Percentiles rank a stretch among this genome's conserved stretches.
Conservation (phyloP, 2,113 vertebrate genomes). For the Bagarius yarrelli region DNA sequence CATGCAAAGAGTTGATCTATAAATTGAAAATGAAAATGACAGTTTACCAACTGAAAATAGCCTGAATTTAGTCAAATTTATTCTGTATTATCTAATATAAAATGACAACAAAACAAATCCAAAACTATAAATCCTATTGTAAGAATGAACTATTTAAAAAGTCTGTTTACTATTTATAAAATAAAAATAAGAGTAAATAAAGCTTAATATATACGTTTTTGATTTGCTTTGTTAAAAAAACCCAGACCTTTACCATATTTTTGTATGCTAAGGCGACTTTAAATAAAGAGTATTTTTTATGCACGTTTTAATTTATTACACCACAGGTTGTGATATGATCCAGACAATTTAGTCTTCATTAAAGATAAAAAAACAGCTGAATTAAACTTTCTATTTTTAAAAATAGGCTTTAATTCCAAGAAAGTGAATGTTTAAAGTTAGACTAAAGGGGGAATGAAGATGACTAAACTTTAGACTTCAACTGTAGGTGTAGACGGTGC, state of each 20-base stretch:
- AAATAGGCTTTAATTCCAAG: constrained; percentile 28
- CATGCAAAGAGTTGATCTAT: constrained; percentile 4
- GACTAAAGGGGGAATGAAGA: background rate
- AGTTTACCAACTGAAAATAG: background rate
- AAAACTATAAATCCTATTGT: too few species aligned
- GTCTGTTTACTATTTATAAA: too few species aligned
- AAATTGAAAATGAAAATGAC: background rate
- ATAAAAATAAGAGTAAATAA: too few species aligned
- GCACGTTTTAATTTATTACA: constrained; percentile 16
- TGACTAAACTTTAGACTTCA: constrained; percentile 35
- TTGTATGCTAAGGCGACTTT: background rate
- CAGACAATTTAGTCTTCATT: constrained; percentile 14
- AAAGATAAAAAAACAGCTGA: background rate
- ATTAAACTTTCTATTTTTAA: constrained; percentile 23
- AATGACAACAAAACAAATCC: background rate
- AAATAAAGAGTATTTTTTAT: too few species aligned
- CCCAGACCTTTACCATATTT: background rate
- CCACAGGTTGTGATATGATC: constrained; percentile 38
- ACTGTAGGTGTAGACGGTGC: constrained; percentile 21
- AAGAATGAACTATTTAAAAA: too few species aligned
- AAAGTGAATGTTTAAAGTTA: constrained; percentile 15
- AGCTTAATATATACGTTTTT: too few species aligned
- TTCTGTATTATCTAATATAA: background rate
- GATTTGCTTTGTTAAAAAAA: too few species aligned
- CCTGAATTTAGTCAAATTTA: background rate